Evolutionary conservation across 2,888 invertebrate species (phyloP), one percentile per base, ranked within the genome.

Genomic region (Zaprionus obscuricornis): DNA sequence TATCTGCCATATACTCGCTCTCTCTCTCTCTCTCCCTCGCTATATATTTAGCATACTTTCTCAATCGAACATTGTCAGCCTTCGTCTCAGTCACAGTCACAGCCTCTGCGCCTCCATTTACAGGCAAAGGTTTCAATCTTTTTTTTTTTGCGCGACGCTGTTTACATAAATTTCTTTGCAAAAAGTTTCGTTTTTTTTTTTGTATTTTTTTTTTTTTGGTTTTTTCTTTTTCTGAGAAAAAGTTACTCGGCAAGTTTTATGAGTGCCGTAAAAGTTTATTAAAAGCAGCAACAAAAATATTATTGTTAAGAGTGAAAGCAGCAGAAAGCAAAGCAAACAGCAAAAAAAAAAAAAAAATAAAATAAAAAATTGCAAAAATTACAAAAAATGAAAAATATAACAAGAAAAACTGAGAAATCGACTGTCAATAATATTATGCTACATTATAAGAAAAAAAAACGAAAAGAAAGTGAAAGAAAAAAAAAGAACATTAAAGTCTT

Each of bases 261-360:
- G 79, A 85, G 72, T 63, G 62, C 59, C 46, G 65, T 56, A 54
- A 67, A 85, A 78, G 67, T 85, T 85, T 74, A 85, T 82, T 85
- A 78, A 73, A 58, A 77, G 42, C 62, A 45, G 56, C 73, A 58
- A 78, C 58, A 67, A 78, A 85, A 83, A 83, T 85, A 78, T 78
- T 82, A 70, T 82, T 70, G 56, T 56, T 62, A 54, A 66, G 55
- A 67, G 50, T 29, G 39, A 78, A 79, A 59, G 71, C 56, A 39
- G 50, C 17, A 43, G 22, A 34, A 37, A 45, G 33, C n/a, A 34
- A 10, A 33, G 24, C 6, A 37, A 22, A 13, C 17, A 31, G 18
- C 33, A 27, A 50, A n/a, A 18, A 20, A 22, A 26, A 5, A n/a
- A 18, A n/a, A 24, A 34, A 36, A 27, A 26, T 17, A 37, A 34